phyloP scores from a whole-genome alignment of 2,113 vertebrate species.

The Apteryx mantelli region DNA sequence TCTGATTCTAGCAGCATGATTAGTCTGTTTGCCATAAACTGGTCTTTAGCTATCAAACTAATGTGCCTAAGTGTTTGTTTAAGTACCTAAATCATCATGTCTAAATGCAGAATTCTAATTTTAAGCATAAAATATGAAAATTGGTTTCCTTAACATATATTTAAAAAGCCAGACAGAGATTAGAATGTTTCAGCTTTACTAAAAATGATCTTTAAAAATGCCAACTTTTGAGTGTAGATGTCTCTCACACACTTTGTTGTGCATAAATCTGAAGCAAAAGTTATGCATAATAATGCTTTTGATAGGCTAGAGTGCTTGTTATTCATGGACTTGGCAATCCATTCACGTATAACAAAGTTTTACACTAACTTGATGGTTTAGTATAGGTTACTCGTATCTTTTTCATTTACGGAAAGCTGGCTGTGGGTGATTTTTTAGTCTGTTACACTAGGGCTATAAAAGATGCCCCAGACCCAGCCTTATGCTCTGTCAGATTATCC shows the following conservation, averaged over 20 bases:
- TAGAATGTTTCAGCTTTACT: neutral
- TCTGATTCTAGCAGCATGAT: conserved; percentile 33
- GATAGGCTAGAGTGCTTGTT: conserved; percentile 28
- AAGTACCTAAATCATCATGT: neutral
- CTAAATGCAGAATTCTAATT: neutral
- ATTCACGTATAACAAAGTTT: neutral
- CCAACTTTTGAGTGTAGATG: neutral
- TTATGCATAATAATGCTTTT: conserved; percentile 13
- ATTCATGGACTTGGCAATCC: neutral
- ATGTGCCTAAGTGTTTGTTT: neutral
- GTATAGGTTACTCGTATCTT: neutral
- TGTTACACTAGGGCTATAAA: neutral
- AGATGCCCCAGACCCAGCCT: neutral
- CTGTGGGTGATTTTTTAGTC: neutral
- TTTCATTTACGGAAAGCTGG: neutral
- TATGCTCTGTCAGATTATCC: neutral
- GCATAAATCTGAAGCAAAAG: conserved; percentile 15
- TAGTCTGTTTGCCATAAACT: conserved; percentile 14
- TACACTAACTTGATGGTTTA: neutral
- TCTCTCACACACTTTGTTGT: conserved; percentile 1
- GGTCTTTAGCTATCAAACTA: neutral
- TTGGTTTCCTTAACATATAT: neutral
- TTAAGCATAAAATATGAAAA: neutral
- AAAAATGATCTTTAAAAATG: conserved; percentile 26
- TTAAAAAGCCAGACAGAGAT: neutral